Percentiles rank a stretch among this genome's conserved stretches.
Evolutionary conservation across 1,140 invertebrate species (phyloP).

Genomic region (Trialeurodes vaporariorum): DNA sequence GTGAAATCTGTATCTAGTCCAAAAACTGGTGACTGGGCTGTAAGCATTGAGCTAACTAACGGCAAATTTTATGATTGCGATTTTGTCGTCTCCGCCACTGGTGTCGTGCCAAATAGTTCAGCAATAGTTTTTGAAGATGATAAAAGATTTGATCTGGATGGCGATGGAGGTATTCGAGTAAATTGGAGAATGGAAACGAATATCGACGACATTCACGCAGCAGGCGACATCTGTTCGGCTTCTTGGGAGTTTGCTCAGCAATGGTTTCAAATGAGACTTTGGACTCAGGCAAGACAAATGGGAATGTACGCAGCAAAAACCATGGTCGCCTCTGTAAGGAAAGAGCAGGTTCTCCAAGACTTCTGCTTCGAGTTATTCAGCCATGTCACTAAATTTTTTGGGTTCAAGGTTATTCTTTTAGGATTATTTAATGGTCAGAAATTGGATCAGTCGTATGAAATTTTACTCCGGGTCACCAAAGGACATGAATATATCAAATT

Average conservation of each 20-base stretch:
- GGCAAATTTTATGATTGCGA: conserved; percentile 69
- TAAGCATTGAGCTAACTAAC: conserved; percentile 63
- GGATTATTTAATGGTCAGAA: conserved; percentile 92
- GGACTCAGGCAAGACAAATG: conserved; percentile 98
- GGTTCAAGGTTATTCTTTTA: conserved; percentile 84
- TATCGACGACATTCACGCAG: conserved; percentile 71
- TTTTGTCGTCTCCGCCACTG: conserved; percentile 90
- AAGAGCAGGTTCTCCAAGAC: conserved; percentile 62
- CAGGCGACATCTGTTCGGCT: conserved; percentile 83
- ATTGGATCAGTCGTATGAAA: conserved; percentile 69
- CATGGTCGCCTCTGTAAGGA: conserved; percentile 56
- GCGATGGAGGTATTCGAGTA: conserved; percentile 67
- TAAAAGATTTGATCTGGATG: conserved; percentile 40
- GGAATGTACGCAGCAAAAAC: conserved; percentile 83
- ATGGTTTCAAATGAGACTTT: conserved; percentile 94
- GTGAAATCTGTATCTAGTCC: conserved; percentile 37
- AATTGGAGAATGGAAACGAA: conserved; percentile 79
- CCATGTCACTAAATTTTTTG: conserved; percentile 92
- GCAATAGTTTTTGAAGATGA: conserved; percentile 39
- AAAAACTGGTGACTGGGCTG: conserved; percentile 44
- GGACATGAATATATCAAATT: conserved; percentile 83
- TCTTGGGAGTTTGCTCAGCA: conserved; percentile 63
- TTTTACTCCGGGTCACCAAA: conserved; percentile 77
- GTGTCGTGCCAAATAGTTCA: conserved; percentile 62
- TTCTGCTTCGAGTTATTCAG: conserved; percentile 97